Percentiles rank a stretch among this genome's conserved stretches.
These are phyloP conservation scores for Artemia sp. DNA, from an alignment of 2,888 invertebrate species.

Conservation along the genomic window DNA sequence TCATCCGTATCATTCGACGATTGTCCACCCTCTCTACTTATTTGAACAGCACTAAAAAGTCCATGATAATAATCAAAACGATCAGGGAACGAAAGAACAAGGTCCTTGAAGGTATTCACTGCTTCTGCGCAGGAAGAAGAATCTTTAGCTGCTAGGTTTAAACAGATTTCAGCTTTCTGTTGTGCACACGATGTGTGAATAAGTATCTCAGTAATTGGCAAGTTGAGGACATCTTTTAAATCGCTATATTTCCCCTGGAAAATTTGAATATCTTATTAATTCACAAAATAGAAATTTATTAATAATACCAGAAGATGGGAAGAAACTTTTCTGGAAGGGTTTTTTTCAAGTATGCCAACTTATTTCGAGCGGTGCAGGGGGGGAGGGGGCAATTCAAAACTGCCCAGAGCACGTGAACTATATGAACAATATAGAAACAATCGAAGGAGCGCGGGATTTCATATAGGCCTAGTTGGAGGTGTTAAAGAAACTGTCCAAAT, in stretches of 20 bases:
- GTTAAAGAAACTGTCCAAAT: too few relatives aligned
- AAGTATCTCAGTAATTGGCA: slow-evolving; percentile 49
- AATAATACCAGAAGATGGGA: too few relatives aligned
- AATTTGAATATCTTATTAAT: background rate
- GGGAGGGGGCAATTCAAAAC: too few relatives aligned
- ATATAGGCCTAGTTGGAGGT: too few relatives aligned
- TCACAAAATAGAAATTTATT: too few relatives aligned
- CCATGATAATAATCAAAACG: background rate
- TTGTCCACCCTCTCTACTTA: slow-evolving; percentile 26
- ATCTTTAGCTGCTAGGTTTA: slow-evolving; percentile 33
- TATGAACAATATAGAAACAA: too few relatives aligned
- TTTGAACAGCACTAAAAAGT: background rate
- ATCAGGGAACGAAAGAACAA: background rate
- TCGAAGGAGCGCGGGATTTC: too few relatives aligned
- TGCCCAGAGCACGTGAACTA: too few relatives aligned
- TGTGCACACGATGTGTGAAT: slow-evolving; percentile 35
- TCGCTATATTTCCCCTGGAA: slow-evolving; percentile 53
- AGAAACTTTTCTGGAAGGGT: too few relatives aligned
- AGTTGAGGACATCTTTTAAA: slow-evolving; percentile 59
- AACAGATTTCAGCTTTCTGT: slow-evolving; percentile 53
- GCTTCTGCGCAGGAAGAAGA: background rate
- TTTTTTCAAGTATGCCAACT: too few relatives aligned
- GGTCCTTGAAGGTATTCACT: background rate
- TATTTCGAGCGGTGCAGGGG: too few relatives aligned
- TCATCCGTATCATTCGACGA: background rate